Percentiles rank a stretch among this genome's conserved stretches.
Evolutionary conservation across 2,113 vertebrate genomes (phyloP).

Genomic region (Hippocampus mohnikei): DNA sequence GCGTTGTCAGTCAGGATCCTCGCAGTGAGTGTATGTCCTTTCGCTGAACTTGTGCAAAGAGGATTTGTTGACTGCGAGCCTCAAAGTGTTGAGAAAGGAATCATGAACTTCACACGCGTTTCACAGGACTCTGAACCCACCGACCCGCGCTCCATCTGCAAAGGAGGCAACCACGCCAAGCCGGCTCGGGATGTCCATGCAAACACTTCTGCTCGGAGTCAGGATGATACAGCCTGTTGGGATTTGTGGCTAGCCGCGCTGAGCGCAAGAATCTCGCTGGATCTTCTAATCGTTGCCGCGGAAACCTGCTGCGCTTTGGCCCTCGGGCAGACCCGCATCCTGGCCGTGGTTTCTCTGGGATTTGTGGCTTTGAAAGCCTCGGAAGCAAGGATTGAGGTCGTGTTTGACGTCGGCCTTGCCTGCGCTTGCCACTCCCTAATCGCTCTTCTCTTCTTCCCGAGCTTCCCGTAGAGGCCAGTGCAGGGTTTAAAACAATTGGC

Average conservation of each 20-base stretch:
- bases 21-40: neutral
- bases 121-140: constrained; percentile 36
- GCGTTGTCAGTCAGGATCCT: neutral
- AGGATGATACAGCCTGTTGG: constrained; percentile 42
- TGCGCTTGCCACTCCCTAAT: neutral
- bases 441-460: constrained; percentile 33
- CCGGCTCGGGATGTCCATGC: constrained; percentile 19
- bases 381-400: constrained; percentile 57
- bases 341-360: constrained; percentile 48
- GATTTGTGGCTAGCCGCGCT: constrained; percentile 46
- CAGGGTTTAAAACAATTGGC: constrained; percentile 47
- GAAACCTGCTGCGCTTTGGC: constrained; percentile 57
- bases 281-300: constrained; percentile 39
- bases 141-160: constrained; percentile 31
- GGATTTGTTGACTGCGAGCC: neutral
- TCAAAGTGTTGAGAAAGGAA: neutral
- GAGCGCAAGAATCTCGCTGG: constrained; percentile 38
- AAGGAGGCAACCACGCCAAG: constrained; percentile 17
- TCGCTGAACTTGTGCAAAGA: neutral
- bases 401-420: constrained; percentile 42
- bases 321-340: constrained; percentile 39
- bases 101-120: neutral
- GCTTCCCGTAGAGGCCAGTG: constrained; percentile 34
- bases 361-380: constrained; percentile 53
- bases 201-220: constrained; percentile 50